Conservation (phyloP, 1,140 invertebrate species). For the Neotoxoptera formosana region DNA sequence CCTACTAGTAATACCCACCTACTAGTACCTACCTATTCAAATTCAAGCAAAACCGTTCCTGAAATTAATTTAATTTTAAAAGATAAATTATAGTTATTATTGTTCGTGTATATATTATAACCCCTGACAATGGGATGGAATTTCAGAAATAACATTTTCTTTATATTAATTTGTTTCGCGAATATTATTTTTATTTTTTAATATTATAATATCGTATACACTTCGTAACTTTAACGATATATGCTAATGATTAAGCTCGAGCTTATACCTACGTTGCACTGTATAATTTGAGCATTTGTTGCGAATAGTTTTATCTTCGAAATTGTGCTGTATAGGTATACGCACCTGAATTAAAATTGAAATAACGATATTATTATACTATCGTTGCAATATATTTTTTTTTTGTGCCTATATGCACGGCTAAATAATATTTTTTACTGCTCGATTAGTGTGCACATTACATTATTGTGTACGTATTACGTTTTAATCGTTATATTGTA, state of each 20-base stretch:
- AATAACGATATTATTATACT: not conserved
- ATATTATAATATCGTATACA: not conserved
- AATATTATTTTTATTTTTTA: not conserved
- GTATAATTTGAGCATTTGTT: slow-evolving; percentile 6
- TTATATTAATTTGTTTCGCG: not conserved
- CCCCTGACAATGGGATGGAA: not conserved
- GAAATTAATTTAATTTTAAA: not conserved
- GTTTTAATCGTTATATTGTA: not conserved
- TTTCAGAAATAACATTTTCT: not conserved
- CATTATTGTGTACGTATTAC: not conserved
- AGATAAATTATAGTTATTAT: not conserved
- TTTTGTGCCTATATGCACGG: not conserved
- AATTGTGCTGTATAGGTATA: not conserved
- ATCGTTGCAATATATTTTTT: not conserved
- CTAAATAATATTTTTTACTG: not conserved
- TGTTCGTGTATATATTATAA: not conserved
- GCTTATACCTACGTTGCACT: not conserved
- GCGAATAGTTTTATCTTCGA: not conserved
- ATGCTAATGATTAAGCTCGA: not conserved
- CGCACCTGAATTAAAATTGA: not conserved
- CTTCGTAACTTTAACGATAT: not conserved
- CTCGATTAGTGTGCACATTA: not conserved
- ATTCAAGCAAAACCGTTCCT: not conserved
- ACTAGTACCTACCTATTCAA: not conserved
- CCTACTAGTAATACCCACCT: too few species aligned